Evolutionary conservation across 2,113 vertebrate genomes (phyloP), one percentile per base, ranked within the genome.

Genomic region (Riparia riparia): DNA sequence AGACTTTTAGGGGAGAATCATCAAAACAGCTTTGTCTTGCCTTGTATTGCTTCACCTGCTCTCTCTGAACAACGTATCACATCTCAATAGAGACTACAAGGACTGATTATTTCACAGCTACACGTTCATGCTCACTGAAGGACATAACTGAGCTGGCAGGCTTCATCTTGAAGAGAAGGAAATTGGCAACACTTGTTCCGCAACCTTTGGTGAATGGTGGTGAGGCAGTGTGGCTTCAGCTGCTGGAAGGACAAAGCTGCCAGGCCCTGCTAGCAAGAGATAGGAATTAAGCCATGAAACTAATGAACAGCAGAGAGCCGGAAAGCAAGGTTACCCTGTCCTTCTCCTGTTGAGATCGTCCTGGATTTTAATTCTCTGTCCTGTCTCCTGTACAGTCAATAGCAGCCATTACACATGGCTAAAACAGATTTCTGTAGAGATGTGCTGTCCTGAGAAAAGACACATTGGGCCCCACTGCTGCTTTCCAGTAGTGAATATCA

Each of bases 261-360:
- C 49, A 68, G 92, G 82, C 63, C 86, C 95, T 97, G 96, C 84
- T 90, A 89, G 54, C 37, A 64, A 96, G 93, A 97, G 97, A 97
- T 97, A 97, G 95, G 97, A 97, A 96, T 95, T 94, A 95, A 97
- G 95, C 95, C 95, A 95, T 88, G 91, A 94, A 96, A 92, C 57
- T 97, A 97, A 95, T 92, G 95, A 97, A 71, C 63, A 92, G 58
- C 39, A 94, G 73, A 88, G 81, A 96, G 68, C 50, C 0, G 31
- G 79, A 92, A 89, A 89, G 21, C 82, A 97, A 97, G 92, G 92
- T 95, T 93, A 85, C 60, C 20, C 26, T 95, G 94, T 86, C 96
- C 92, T 97, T 97, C 0, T 14, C 58, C 9, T 9, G 26, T 82
- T 83, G 69, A 94, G 42, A 72, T 37, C 5, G 12, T 72, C 74